phyloP scores from a whole-genome alignment of 2,888 invertebrate genomes.

The Mellilla xanthometata region DNA sequence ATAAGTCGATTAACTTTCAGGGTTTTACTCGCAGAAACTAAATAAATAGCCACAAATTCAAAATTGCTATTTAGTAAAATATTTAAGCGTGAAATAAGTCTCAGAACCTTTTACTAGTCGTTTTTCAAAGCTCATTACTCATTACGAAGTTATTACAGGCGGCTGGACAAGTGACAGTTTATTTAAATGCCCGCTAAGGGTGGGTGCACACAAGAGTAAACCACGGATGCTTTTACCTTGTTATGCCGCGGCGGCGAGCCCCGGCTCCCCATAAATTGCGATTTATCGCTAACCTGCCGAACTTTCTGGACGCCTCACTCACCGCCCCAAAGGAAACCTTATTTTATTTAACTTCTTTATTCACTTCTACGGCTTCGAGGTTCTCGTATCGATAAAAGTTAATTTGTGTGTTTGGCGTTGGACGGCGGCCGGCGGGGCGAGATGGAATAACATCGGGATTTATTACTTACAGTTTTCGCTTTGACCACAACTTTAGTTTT shows the following conservation, averaged over 20 bases:
- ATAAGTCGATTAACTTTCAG: too few species aligned
- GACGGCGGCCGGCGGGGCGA: constrained; percentile 2
- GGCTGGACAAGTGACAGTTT: constrained; percentile 8
- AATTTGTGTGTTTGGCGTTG: constrained; percentile 40
- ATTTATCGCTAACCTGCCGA: constrained; percentile 76
- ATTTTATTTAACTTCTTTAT: constrained; percentile 75
- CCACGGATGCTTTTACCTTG: constrained; percentile 56
- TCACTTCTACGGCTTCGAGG: constrained; percentile 46
- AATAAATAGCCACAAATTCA: too few species aligned
- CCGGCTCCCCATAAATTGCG: constrained; percentile 66
- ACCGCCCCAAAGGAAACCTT: constrained; percentile 60
- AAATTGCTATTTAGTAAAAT: too few species aligned
- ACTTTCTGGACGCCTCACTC: constrained; percentile 72
- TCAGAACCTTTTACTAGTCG: too few species aligned
- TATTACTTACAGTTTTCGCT: not conserved
- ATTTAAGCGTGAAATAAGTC: too few species aligned
- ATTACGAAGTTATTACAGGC: not conserved
- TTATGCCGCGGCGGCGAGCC: constrained; percentile 42
- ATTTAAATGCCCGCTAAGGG: constrained; percentile 27
- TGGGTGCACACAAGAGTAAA: constrained; percentile 28
- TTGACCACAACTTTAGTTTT: not conserved
- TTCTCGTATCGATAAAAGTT: constrained; percentile 58
- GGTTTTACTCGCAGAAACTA: too few species aligned
- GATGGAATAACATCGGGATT: constrained; percentile 17
- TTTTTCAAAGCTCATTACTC: too few species aligned